These are phyloP conservation scores for Lepilemur ruficaudatus DNA, from an alignment of 2,797 vertebrate species.

Conservation along the genomic window DNA sequence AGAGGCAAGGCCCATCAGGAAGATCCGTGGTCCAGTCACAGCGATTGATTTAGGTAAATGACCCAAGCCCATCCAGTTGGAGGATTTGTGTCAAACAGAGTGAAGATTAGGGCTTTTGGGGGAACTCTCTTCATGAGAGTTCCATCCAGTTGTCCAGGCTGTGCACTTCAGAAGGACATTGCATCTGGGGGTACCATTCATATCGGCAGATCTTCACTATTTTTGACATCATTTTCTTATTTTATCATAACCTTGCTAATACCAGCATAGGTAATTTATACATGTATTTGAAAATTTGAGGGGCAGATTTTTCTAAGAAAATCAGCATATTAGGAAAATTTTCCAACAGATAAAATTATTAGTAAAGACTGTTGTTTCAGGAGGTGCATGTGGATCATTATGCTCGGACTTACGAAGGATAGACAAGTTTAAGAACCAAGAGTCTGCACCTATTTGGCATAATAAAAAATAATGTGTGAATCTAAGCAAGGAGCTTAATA, in stretches of 20 bases:
- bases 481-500: not conserved
- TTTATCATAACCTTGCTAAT: not conserved
- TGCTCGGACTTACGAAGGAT: not conserved
- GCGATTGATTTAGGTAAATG: not conserved
- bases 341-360: not conserved
- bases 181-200: not conserved
- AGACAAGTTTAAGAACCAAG: not conserved
- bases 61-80: not conserved
- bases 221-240: not conserved
- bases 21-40: not conserved
- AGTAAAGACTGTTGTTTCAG: not conserved
- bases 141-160: not conserved
- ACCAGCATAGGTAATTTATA: not conserved
- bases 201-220: not conserved
- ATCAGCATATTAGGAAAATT: not conserved
- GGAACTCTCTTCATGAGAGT: not conserved
- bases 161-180: not conserved
- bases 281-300: not conserved
- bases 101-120: not conserved
- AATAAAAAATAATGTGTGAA: not conserved
- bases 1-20: not conserved
- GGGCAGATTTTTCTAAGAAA: constrained; percentile 21
- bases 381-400: not conserved
- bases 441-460: not conserved
- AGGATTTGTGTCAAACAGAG: not conserved